Evolutionary conservation across 2,797 vertebrate genomes (phyloP).

Genomic region (Nasua narica): DNA sequence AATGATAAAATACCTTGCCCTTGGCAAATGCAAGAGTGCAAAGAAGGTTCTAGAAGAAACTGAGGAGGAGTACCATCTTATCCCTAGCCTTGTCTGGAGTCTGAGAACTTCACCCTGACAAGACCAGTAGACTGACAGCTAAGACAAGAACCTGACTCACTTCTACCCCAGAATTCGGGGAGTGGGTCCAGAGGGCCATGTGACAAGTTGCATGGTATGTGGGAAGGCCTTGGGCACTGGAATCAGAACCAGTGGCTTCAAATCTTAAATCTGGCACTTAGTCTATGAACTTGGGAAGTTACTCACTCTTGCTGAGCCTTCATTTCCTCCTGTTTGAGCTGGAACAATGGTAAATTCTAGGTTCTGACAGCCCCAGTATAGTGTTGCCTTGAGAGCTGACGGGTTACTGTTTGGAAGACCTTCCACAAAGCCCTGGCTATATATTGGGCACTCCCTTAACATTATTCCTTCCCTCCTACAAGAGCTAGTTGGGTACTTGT

Average conservation of each 20-base stretch:
- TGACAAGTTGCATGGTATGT: background rate
- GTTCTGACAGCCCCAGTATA: fast-evolving
- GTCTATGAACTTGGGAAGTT: background rate
- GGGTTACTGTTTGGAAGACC: background rate
- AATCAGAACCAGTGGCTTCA: background rate
- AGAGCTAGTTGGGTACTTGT: background rate
- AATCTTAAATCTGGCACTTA: background rate
- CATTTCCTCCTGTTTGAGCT: background rate
- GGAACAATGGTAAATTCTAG: background rate
- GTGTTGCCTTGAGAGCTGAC: background rate
- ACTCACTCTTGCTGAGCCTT: background rate
- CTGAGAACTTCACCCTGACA: background rate
- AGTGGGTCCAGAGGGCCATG: too few relatives aligned
- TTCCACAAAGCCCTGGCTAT: background rate
- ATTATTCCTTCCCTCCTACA: background rate
- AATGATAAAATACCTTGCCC: background rate
- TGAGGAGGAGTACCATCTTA: background rate
- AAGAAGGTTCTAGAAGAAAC: background rate
- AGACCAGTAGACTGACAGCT: background rate
- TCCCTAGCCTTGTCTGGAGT: background rate
- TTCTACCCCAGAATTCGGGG: background rate
- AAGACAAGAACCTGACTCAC: background rate
- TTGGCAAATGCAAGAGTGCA: background rate
- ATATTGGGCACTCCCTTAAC: background rate
- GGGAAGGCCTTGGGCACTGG: background rate